Percentiles rank a stretch among this genome's conserved stretches.
Conservation (phyloP, 2,888 invertebrate species). For the Hermaeophaga mercurialis region DNA sequence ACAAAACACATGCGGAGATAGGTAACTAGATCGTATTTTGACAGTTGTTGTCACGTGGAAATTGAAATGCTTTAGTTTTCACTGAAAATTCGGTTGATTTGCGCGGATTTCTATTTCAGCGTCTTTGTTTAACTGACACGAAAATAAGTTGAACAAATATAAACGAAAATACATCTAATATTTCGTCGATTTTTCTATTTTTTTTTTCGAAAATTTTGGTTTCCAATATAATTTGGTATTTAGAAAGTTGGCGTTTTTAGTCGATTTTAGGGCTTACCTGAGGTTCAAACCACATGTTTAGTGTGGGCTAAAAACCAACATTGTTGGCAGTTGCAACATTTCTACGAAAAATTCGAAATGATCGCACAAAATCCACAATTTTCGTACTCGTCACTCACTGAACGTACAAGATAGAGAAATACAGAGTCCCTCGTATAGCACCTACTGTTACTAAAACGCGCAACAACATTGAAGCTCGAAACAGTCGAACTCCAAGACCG, state of each 20-base stretch:
- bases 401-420: constrained; percentile 13
- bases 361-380: constrained; percentile 36
- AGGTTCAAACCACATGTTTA: constrained; percentile 59
- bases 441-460: constrained; percentile 37
- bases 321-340: constrained; percentile 58
- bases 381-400: constrained; percentile 28
- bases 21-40: constrained; percentile 58
- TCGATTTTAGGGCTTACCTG: constrained; percentile 52
- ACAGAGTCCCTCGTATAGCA: constrained; percentile 36
- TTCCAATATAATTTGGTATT: no score
- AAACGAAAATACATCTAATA: no score
- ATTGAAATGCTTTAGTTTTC: constrained; percentile 41
- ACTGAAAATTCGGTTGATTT: constrained; percentile 43
- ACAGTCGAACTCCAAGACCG: constrained; percentile 50
- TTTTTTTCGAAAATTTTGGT: no score
- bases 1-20: constrained; percentile 60
- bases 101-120: constrained; percentile 2
- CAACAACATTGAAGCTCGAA: constrained; percentile 33
- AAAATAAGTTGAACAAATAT: no score
- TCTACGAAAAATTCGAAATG: constrained; percentile 39
- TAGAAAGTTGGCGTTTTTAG: no score
- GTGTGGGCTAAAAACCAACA: constrained; percentile 52
- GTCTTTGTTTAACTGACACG: not conserved
- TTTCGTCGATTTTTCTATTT: no score
- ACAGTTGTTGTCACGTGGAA: constrained; percentile 59